Conservation (phyloP, 2,113 vertebrate species). For the Xiphophorus maculatus region DNA sequence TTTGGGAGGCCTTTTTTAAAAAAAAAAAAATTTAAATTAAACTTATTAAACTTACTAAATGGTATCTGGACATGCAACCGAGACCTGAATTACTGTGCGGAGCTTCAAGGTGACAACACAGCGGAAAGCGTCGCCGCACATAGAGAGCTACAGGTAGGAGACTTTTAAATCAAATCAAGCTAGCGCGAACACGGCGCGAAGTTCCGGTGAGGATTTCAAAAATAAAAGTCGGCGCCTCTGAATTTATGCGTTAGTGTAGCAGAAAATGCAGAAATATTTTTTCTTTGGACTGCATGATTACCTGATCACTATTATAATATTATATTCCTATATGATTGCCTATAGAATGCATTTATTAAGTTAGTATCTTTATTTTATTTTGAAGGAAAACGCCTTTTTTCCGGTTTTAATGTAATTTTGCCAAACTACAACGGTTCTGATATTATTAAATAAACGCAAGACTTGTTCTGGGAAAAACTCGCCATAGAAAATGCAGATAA, state of each 20-base stretch:
- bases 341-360: neutral
- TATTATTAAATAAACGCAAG: neutral
- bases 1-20: neutral
- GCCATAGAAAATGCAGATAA: neutral
- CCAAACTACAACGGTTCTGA: neutral
- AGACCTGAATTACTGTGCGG: conserved; percentile 1
- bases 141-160: conserved; percentile 65
- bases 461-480: too few relatives aligned
- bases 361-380: conserved; percentile 31
- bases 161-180: neutral
- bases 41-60: neutral
- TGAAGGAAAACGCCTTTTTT: neutral
- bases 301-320: too few relatives aligned
- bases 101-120: neutral
- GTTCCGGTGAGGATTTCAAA: conserved; percentile 21
- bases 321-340: neutral
- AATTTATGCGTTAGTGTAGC: neutral
- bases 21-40: too few relatives aligned
- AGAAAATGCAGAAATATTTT: neutral
- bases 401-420: neutral
- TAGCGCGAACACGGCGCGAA: fast-evolving
- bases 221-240: conserved; percentile 5
- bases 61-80: neutral
- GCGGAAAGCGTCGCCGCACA: neutral
- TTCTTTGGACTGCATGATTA: neutral